These are phyloP conservation scores for Spodoptera picta DNA, from an alignment of 2,888 invertebrate genomes.

Conservation along the genomic window DNA sequence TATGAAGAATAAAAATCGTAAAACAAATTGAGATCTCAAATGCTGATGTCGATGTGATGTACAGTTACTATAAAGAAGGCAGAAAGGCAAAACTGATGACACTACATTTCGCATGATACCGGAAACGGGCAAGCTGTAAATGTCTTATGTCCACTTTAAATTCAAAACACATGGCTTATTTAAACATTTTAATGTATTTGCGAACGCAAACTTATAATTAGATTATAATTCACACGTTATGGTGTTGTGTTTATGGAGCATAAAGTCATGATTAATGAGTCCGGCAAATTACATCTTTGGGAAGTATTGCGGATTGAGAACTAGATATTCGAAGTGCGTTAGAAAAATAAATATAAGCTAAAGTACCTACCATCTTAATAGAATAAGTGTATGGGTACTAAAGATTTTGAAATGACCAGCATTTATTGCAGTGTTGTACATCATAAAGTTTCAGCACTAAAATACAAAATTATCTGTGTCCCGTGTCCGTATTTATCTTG, in stretches of 20 bases:
- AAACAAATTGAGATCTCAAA: constrained; percentile 12
- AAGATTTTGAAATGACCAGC: background rate
- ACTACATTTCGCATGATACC: constrained; percentile 35
- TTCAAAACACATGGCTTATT: constrained; percentile 34
- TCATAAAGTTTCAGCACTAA: constrained; percentile 23
- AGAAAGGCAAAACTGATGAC: constrained; percentile 32
- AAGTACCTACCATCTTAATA: background rate
- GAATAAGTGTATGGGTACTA: background rate
- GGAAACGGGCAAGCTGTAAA: constrained; percentile 50
- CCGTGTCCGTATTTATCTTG: constrained; percentile 13
- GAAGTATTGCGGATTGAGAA: background rate
- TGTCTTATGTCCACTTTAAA: constrained; percentile 42
- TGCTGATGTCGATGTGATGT: constrained; percentile 25
- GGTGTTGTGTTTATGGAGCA: constrained; percentile 43
- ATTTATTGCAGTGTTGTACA: constrained; percentile 8
- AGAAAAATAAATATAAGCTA: background rate
- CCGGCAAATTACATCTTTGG: constrained; percentile 2
- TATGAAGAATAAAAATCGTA: constrained; percentile 7
- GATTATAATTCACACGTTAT: constrained; percentile 29
- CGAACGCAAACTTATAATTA: constrained; percentile 39
- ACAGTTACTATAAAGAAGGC: constrained; percentile 28
- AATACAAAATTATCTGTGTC: constrained; percentile 17
- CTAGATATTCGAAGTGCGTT: constrained; percentile 3
- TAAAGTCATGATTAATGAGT: constrained; percentile 39
- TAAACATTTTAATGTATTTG: constrained; percentile 33